Evolutionary conservation across 2,113 vertebrate species (phyloP).

Genomic region (Varanus salvator): DNA sequence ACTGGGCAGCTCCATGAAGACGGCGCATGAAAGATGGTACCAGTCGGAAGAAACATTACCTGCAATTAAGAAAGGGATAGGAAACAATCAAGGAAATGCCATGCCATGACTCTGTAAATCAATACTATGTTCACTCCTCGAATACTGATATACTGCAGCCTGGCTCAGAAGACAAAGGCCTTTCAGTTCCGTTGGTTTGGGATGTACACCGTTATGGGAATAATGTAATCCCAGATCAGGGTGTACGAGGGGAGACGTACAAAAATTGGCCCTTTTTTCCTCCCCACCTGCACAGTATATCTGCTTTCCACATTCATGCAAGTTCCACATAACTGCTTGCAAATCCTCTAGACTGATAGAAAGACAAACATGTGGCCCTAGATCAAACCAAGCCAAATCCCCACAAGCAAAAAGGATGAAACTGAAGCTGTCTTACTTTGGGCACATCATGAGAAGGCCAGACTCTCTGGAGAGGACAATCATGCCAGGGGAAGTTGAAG

Average conservation of each 20-base stretch:
- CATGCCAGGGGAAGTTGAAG: too few species aligned
- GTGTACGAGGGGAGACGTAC: neutral
- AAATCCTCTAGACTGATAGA: too few species aligned
- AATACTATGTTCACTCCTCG: neutral
- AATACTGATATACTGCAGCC: neutral
- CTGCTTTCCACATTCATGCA: neutral
- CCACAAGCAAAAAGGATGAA: too few species aligned
- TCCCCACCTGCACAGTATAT: neutral
- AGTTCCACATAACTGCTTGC: neutral
- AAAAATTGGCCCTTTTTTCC: neutral
- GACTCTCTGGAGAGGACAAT: too few species aligned
- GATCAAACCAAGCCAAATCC: too few species aligned
- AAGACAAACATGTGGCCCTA: too few species aligned
- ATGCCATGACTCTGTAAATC: neutral
- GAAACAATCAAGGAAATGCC: neutral
- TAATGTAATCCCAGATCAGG: neutral
- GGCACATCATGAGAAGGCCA: too few species aligned
- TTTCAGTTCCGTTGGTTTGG: neutral
- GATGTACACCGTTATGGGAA: neutral
- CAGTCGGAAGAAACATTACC: neutral
- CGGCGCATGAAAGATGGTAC: neutral
- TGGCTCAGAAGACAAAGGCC: neutral
- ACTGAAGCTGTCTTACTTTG: too few species aligned
- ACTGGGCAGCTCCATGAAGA: neutral
- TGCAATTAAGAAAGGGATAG: neutral